A percentile compares a stretch with the other conserved stretches of the same genome.
Conservation (phyloP, 2,888 invertebrate genomes). For the Silvanus unidentatus region DNA sequence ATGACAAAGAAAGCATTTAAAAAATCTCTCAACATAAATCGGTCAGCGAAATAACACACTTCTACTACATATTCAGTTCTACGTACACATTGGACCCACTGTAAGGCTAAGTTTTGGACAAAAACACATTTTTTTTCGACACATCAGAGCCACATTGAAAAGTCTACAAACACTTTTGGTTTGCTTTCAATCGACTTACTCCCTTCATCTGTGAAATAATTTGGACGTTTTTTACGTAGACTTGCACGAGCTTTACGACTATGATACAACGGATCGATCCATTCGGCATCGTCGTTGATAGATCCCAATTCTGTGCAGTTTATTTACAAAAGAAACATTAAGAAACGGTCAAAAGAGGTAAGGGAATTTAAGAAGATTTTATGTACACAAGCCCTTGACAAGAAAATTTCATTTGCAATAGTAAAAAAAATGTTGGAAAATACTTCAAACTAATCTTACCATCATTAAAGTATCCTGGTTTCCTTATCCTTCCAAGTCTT, state of each 20-base stretch:
- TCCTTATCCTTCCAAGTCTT: conserved; percentile 39
- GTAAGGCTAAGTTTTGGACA: conserved; percentile 7
- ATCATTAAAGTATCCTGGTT: conserved; percentile 58
- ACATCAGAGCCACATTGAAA: conserved; percentile 17
- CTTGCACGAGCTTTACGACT: conserved; percentile 21
- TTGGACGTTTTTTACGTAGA: conserved; percentile 24
- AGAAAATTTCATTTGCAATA: too few species aligned
- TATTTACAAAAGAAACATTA: background rate
- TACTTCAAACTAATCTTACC: conserved; percentile 53
- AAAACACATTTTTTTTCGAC: conserved; percentile 7
- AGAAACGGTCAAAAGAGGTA: too few species aligned
- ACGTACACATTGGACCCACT: background rate
- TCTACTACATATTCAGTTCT: background rate
- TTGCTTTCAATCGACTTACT: conserved; percentile 30
- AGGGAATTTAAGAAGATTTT: conserved; percentile 7
- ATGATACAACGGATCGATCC: conserved; percentile 25
- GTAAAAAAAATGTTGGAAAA: conserved; percentile 3
- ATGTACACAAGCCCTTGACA: too few species aligned
- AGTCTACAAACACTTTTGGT: conserved; percentile 13
- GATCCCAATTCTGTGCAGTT: conserved; percentile 2
- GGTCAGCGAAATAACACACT: conserved; percentile 2
- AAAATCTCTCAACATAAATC: background rate
- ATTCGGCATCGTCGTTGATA: conserved; percentile 27
- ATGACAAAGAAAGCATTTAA: too few species aligned
- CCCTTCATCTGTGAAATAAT: conserved; percentile 20